Conservation (phyloP, 2,888 invertebrate genomes). For the Cepaea hortensis region DNA sequence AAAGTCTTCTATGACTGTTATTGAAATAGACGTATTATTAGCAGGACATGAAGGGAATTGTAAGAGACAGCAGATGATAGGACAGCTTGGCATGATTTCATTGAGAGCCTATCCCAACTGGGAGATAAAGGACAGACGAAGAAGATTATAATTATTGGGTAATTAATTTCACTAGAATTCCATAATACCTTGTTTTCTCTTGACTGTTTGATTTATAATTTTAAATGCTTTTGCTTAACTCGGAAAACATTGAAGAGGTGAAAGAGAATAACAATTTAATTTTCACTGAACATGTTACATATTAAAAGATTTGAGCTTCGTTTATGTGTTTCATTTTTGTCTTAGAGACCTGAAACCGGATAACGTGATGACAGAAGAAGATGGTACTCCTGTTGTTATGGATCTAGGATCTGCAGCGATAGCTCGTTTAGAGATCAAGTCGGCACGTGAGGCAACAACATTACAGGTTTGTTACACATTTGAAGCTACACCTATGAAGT, state of each 20-base stretch:
- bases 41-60: too few relatives aligned
- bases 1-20: too few relatives aligned
- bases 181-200: neutral
- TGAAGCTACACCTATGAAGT: too few relatives aligned
- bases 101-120: too few relatives aligned
- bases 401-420: slow-evolving; percentile 83
- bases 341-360: slow-evolving; percentile 89
- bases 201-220: neutral
- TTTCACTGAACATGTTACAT: neutral
- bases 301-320: neutral
- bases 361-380: slow-evolving; percentile 86
- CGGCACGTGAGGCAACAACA: slow-evolving; percentile 69
- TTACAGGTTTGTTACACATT: slow-evolving; percentile 46
- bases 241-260: neutral
- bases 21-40: too few relatives aligned
- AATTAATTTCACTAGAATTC: too few relatives aligned
- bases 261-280: neutral
- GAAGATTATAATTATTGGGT: too few relatives aligned
- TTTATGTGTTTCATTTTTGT: neutral
- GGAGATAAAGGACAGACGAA: too few relatives aligned
- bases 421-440: slow-evolving; percentile 75
- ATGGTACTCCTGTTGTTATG: slow-evolving; percentile 85
- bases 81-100: too few relatives aligned
- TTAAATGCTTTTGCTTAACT: neutral
- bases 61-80: too few relatives aligned